These are phyloP conservation scores for Saccopteryx bilineata DNA, from an alignment of 2,113 vertebrate genomes.

Conservation along the genomic window DNA sequence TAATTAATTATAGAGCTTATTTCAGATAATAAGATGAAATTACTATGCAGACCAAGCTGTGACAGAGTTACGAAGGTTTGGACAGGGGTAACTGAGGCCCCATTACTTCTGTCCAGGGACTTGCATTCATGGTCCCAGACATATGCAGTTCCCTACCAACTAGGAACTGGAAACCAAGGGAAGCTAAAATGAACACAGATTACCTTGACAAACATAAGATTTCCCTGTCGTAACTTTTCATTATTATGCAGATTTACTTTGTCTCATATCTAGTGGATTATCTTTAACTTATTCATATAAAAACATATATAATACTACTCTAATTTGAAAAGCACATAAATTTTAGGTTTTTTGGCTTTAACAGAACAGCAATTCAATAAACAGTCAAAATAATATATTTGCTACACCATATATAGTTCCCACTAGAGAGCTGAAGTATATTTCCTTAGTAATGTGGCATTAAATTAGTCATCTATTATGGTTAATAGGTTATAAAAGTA, in stretches of 20 bases:
- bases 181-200: not conserved
- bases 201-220: not conserved
- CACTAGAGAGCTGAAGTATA: not conserved
- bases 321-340: constrained; percentile 27
- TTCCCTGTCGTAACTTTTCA: not conserved
- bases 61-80: not conserved
- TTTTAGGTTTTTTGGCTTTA: constrained; percentile 57
- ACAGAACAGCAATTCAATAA: constrained; percentile 23
- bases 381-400: constrained; percentile 36
- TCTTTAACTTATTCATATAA: constrained; percentile 31
- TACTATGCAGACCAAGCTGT: not conserved
- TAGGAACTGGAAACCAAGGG: not conserved
- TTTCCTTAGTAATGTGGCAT: constrained; percentile 16
- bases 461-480: not conserved
- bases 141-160: not conserved
- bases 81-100: not conserved
- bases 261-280: not conserved
- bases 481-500: not conserved
- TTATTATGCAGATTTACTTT: not conserved
- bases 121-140: not conserved
- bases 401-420: not conserved
- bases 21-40: not conserved
- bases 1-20: not conserved
- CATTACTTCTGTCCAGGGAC: not conserved
- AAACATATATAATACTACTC: not conserved